phyloP scores from a whole-genome alignment of 2,113 vertebrate genomes.

The Pungitius pungitius region DNA sequence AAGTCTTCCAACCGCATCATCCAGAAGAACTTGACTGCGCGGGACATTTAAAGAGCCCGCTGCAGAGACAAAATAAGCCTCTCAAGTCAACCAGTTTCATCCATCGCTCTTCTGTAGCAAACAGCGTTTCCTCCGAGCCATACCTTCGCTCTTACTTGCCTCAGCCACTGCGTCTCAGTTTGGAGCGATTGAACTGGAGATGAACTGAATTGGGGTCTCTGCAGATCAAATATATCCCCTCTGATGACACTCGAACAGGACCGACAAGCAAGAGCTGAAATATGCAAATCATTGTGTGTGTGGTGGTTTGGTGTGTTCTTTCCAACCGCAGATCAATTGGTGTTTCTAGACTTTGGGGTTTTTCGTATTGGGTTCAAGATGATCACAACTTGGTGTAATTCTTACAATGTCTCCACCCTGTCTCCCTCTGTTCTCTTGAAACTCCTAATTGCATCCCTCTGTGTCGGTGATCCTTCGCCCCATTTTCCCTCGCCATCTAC shows the following conservation, averaged over 20 bases:
- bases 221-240: neutral
- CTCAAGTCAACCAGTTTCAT: slow-evolving; percentile 52
- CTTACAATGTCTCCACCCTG: neutral
- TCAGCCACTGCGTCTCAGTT: slow-evolving; percentile 14
- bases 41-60: slow-evolving; percentile 49
- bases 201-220: neutral
- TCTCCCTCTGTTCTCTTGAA: slow-evolving; percentile 10
- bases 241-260: slow-evolving; percentile 16
- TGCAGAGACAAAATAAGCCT: slow-evolving; percentile 40
- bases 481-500: neutral
- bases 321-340: slow-evolving; percentile 72
- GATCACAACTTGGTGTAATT: slow-evolving; percentile 2
- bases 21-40: slow-evolving; percentile 39
- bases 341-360: slow-evolving; percentile 11
- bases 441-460: neutral
- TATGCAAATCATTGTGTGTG: slow-evolving; percentile 45
- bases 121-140: slow-evolving; percentile 25
- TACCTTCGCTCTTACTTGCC: slow-evolving; percentile 67
- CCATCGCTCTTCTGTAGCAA: slow-evolving; percentile 54
- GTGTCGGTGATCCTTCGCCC: neutral
- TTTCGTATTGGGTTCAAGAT: slow-evolving; percentile 3
- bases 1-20: slow-evolving; percentile 28
- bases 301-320: slow-evolving; percentile 46
- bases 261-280: slow-evolving; percentile 68
- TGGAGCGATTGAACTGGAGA: neutral